Evolutionary conservation across 1,140 invertebrate genomes (phyloP), one percentile per base, ranked within the genome.

Genomic region (Drosophila parvula): DNA sequence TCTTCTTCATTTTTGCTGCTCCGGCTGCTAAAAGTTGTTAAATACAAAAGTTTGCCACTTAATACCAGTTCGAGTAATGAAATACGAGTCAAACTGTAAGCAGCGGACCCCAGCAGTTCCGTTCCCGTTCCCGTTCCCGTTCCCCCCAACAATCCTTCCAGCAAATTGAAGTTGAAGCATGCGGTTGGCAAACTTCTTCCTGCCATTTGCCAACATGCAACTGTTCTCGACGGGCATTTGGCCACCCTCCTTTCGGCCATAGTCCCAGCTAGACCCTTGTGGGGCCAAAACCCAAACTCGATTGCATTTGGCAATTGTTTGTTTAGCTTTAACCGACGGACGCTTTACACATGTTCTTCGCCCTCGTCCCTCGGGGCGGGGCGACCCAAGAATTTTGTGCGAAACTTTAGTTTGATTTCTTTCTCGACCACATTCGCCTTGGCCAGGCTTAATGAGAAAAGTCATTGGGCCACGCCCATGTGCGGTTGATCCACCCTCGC

Each of bases 21-120:
- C 80, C 73, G 84, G 62, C 80, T 84, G 73, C 84, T 84, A 71
- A 88, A 88, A 89, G 84, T 88, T 88, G 84, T 89, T 88, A 88
- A 88, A 88, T 83, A 88, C 83, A 89, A 88, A 88, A 88, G 73
- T 88, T 88, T 88, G 83, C 83, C 80, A 88, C 83, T 88, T 88
- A 88, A 88, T 88, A 88, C 84, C 84, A 86, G 83, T 88, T 88
- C 84, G 84, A 89, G 84, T 89, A 88, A 88, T 88, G 83, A 89
- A 88, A 89, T 88, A 88, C 84, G 84, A 89, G 77, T 83, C 64
- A 82, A 79, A 57, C 61, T 60, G 61, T 63, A 73, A 56, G 68
- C 68, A 58, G 68, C 43, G 68, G 56, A 43, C 56, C 22, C 43
- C 27, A 11, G 28, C 22, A 16, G 34, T 38, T 14, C 10, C 38